Percentiles rank a stretch among this genome's conserved stretches.
These are phyloP conservation scores for Catotricha subobsoleta DNA, from an alignment of 2,888 invertebrate genomes.

Conservation along the genomic window DNA sequence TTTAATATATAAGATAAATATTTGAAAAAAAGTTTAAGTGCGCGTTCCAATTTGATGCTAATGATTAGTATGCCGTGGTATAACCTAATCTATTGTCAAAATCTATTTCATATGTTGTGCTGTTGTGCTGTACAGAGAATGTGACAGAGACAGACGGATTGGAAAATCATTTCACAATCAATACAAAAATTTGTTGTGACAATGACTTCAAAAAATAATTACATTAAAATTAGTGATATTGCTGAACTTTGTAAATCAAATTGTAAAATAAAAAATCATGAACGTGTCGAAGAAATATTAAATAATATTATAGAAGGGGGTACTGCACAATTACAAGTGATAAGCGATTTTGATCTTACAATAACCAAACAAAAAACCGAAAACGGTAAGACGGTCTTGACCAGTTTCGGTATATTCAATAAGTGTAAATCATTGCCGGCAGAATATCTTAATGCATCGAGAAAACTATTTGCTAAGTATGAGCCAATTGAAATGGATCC, in stretches of 20 bases:
- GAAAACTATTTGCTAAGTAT: conserved; percentile 47
- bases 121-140: too few relatives aligned
- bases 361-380: conserved; percentile 61
- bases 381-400: conserved; percentile 48
- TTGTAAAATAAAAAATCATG: conserved; percentile 33
- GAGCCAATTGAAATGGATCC: conserved; percentile 75
- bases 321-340: conserved; percentile 49
- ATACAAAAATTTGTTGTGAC: too few relatives aligned
- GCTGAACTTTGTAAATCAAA: conserved; percentile 24
- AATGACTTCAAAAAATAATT: too few relatives aligned
- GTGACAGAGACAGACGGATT: too few relatives aligned
- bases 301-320: conserved; percentile 38
- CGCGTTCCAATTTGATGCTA: too few relatives aligned
- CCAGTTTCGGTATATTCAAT: conserved; percentile 75
- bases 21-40: too few relatives aligned
- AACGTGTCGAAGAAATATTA: conserved; percentile 35
- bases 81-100: too few relatives aligned
- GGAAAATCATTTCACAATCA: too few relatives aligned
- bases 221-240: too few relatives aligned
- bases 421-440: conserved; percentile 51
- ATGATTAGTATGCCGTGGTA: too few relatives aligned
- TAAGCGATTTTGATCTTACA: conserved; percentile 82
- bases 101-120: too few relatives aligned
- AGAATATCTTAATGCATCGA: conserved; percentile 40
- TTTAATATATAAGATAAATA: too few relatives aligned